A percentile compares a stretch with the other conserved stretches of the same genome.
These are phyloP conservation scores for Lepidocyrtinus sp. DNA, from an alignment of 2,888 invertebrate genomes.

Conservation along the genomic window DNA sequence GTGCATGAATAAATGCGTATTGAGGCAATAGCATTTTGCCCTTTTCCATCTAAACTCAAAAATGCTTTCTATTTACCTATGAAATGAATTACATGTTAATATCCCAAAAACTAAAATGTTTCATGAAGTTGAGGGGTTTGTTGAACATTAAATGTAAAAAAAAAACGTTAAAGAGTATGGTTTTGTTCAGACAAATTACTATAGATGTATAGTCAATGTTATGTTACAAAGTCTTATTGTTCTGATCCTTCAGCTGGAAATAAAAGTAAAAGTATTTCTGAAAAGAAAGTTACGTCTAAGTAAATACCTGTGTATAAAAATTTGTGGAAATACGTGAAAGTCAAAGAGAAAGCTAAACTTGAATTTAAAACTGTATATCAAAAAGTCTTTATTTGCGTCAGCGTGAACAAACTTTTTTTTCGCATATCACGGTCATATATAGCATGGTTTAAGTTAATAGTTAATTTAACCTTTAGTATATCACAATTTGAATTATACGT, in stretches of 20 bases:
- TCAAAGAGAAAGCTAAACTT: no score
- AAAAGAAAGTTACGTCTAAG: no score
- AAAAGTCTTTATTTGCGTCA: constrained; percentile 40
- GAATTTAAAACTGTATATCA: constrained; percentile 38
- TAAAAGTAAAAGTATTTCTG: constrained; percentile 5
- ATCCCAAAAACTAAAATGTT: not conserved
- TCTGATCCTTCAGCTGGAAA: constrained; percentile 33
- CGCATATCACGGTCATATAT: no score
- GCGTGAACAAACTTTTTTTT: constrained; percentile 24
- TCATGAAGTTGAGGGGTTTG: not conserved
- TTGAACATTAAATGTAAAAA: not conserved
- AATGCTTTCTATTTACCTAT: not conserved
- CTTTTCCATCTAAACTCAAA: no score
- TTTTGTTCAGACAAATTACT: not conserved
- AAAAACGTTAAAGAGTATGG: no score
- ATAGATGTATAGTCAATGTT: constrained; percentile 14
- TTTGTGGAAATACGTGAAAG: no score
- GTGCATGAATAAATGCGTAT: no score
- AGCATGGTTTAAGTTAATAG: constrained; percentile 21
- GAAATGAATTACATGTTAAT: not conserved
- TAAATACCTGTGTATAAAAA: no score
- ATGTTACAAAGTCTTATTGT: constrained; percentile 27
- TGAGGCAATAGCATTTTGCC: no score
- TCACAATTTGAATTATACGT: constrained; percentile 28
- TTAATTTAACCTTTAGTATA: constrained; percentile 11